Evolutionary conservation across 2,113 vertebrate species (phyloP).

Genomic region (Brachypteracias leptosomus): DNA sequence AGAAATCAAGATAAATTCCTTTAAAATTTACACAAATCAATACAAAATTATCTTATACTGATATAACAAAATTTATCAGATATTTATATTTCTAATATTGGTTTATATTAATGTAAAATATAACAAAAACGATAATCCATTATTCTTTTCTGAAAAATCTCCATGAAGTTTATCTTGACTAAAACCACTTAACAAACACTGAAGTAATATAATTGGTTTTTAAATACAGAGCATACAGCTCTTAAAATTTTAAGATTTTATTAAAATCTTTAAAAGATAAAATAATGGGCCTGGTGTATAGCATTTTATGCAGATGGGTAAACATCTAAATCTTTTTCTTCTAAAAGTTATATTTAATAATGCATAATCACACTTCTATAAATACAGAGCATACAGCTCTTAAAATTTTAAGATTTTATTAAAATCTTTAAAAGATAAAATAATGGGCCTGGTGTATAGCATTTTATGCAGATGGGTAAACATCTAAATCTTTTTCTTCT

Average conservation of each 20-base stretch:
- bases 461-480: not conserved
- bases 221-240: fast-evolving
- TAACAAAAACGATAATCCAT: fast-evolving
- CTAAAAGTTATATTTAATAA: not conserved
- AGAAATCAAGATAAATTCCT: not conserved
- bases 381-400: not conserved
- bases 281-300: not conserved
- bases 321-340: not conserved
- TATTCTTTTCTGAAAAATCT: not conserved
- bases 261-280: not conserved
- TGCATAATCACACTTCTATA: too few species aligned
- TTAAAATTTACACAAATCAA: not conserved
- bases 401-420: not conserved
- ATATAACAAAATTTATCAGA: not conserved
- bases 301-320: not conserved
- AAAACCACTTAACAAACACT: not conserved
- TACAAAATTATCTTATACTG: not conserved
- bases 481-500: not conserved
- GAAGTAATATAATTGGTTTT: not conserved
- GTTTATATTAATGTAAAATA: not conserved
- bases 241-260: not conserved
- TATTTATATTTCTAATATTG: not conserved
- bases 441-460: not conserved
- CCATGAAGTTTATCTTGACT: not conserved
- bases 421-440: not conserved